A percentile compares a stretch with the other conserved stretches of the same genome.
Conservation (phyloP, 2,797 vertebrate species). For the Anguilla pacifica region DNA sequence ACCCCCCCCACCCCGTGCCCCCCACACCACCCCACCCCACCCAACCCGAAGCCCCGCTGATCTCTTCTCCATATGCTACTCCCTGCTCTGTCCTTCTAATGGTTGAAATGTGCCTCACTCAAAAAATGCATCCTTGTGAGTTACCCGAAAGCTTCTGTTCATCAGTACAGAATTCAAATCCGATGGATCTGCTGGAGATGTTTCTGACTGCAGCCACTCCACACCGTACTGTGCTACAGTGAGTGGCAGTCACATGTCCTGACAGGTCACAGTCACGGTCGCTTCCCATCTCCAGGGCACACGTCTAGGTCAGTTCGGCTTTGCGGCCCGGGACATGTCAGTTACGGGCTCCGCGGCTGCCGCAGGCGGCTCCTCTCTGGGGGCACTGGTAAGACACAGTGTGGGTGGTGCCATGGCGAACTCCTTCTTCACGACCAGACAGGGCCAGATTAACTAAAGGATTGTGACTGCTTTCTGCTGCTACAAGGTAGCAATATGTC, state of each 20-base stretch:
- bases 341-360: not conserved
- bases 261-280: not conserved
- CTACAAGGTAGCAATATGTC: too few relatives aligned
- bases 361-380: not conserved
- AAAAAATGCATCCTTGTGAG: not conserved
- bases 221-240: not conserved
- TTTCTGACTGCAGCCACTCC: not conserved
- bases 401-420: not conserved
- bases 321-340: not conserved
- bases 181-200: not conserved
- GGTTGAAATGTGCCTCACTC: not conserved
- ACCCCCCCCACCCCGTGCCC: not conserved
- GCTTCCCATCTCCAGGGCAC: not conserved
- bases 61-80: not conserved
- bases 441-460: too few relatives aligned
- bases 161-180: too few relatives aligned
- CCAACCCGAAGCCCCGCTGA: not conserved
- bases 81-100: not conserved
- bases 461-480: too few relatives aligned
- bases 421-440: not conserved
- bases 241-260: conserved; percentile 6
- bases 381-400: not conserved
- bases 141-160: too few relatives aligned
- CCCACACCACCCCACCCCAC: too few relatives aligned
- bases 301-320: not conserved